Percentiles rank a stretch among this genome's conserved stretches.
These are phyloP conservation scores for Dendrolimus pini DNA, from an alignment of 2,888 invertebrate genomes.

Conservation along the genomic window DNA sequence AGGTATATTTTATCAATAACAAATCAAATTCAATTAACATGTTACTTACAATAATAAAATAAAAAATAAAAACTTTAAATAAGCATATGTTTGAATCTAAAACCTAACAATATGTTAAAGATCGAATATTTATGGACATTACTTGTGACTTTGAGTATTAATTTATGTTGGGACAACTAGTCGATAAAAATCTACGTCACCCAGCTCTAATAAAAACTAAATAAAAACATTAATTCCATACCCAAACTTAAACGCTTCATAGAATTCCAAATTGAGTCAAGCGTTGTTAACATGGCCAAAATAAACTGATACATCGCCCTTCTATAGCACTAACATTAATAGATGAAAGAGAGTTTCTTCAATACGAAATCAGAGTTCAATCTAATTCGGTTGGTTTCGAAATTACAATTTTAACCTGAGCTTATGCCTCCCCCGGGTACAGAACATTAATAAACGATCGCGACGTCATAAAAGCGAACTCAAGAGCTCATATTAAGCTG, in stretches of 20 bases:
- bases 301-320: neutral
- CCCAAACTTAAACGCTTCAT: neutral
- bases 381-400: neutral
- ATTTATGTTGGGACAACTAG: too few species aligned
- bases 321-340: neutral
- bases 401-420: neutral
- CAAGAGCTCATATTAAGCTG: slow-evolving; percentile 14
- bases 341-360: neutral
- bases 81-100: too few species aligned
- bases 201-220: neutral
- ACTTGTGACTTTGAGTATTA: too few species aligned
- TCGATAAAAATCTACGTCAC: too few species aligned
- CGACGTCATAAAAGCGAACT: neutral
- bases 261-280: neutral
- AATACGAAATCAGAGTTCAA: neutral
- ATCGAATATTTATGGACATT: too few species aligned
- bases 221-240: neutral
- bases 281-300: neutral
- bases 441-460: neutral
- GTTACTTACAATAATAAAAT: too few species aligned
- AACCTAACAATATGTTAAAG: too few species aligned
- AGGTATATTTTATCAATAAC: too few species aligned
- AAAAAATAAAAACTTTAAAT: too few species aligned
- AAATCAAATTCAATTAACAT: too few species aligned
- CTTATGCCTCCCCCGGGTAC: neutral